phyloP scores from a whole-genome alignment of 1,140 invertebrate species.

The Choristoneura fumiferana region DNA sequence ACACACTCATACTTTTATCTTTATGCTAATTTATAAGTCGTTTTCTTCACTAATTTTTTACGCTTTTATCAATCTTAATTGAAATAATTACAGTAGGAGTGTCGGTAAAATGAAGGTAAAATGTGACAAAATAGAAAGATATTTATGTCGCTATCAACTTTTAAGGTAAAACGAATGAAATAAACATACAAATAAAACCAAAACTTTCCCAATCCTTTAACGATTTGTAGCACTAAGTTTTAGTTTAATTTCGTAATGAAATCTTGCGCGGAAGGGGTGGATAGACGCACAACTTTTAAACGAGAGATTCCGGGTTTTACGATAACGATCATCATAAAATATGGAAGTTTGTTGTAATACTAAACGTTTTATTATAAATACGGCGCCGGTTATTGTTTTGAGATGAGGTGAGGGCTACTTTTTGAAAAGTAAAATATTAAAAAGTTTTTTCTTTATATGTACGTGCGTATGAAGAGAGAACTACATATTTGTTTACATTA shows the following conservation, averaged over 20 bases:
- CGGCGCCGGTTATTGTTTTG: conserved; percentile 54
- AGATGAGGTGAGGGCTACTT: conserved; percentile 29
- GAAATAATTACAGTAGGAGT: too few species aligned
- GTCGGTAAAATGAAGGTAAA: too few species aligned
- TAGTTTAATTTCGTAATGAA: conserved; percentile 69
- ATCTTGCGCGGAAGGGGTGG: conserved; percentile 44
- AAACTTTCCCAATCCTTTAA: conserved; percentile 30
- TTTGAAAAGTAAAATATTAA: not conserved
- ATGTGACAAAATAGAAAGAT: too few species aligned
- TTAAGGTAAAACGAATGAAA: not conserved
- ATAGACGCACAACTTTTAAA: conserved; percentile 63
- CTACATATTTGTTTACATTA: too few species aligned
- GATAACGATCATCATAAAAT: conserved; percentile 77
- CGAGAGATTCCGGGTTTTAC: conserved; percentile 56
- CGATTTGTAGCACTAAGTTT: conserved; percentile 48
- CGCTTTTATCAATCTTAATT: too few species aligned
- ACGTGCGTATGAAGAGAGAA: too few species aligned
- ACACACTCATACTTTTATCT: too few species aligned
- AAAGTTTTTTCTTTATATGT: too few species aligned
- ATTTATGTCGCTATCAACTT: too few species aligned
- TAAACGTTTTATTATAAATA: conserved; percentile 76
- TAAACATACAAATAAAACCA: conserved; percentile 23
- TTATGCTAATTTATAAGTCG: too few species aligned
- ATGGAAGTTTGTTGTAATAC: conserved; percentile 74
- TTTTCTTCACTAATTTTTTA: too few species aligned